Conservation (phyloP, 2,797 vertebrate genomes). For the Coendou prehensilis region DNA sequence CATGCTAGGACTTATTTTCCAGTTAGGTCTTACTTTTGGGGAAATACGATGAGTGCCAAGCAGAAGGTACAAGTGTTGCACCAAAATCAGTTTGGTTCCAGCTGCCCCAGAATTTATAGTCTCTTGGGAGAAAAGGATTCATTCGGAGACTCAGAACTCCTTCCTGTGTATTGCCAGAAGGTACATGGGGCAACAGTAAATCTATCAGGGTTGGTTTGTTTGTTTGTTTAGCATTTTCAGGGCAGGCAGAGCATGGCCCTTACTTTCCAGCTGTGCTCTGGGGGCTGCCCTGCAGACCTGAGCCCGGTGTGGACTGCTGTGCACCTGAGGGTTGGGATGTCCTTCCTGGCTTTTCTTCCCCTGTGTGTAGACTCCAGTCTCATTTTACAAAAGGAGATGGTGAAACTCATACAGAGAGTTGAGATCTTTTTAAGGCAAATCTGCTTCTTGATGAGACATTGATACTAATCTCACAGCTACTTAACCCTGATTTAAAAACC, state of each 20-base stretch:
- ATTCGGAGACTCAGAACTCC: neutral
- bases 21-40: neutral
- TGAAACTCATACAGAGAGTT: neutral
- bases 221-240: neutral
- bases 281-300: neutral
- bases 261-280: neutral
- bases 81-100: neutral
- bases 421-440: conserved; percentile 10
- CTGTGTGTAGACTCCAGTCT: neutral
- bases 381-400: neutral
- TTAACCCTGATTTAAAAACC: conserved; percentile 49
- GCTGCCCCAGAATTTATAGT: neutral
- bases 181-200: too few species aligned
- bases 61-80: neutral
- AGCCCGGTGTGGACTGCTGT: neutral
- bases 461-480: conserved; percentile 37
- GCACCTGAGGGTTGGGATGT: neutral
- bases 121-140: neutral
- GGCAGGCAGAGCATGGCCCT: neutral
- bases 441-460: conserved; percentile 48
- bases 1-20: neutral
- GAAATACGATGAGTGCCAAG: neutral
- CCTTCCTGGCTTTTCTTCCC: neutral
- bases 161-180: neutral
- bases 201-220: neutral